Percentiles rank a stretch among this genome's conserved stretches.
These are phyloP conservation scores for Thymallus thymallus DNA, from an alignment of 2,113 vertebrate species.

Conservation along the genomic window DNA sequence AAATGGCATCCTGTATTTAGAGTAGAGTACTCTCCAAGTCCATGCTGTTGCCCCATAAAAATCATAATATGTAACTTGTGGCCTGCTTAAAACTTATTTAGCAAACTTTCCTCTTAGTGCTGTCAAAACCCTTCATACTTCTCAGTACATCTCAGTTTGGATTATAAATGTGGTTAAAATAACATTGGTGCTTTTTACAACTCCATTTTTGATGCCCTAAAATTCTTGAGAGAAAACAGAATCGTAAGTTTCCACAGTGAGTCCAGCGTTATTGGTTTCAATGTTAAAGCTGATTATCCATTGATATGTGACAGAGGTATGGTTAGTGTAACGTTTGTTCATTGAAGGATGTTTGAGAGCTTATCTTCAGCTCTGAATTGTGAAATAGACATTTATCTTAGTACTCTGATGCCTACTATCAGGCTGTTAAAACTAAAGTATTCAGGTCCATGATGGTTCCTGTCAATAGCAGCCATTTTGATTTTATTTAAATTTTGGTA, in stretches of 20 bases:
- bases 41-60: slow-evolving; percentile 33
- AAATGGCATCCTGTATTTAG: slow-evolving; percentile 61
- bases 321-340: slow-evolving; percentile 6
- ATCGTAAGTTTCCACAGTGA: neutral
- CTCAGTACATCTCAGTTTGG: slow-evolving; percentile 28
- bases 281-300: slow-evolving; percentile 32
- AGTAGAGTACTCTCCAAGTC: slow-evolving; percentile 45
- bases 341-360: neutral
- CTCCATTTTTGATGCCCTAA: neutral
- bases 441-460: too few species aligned
- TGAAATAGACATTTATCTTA: neutral
- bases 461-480: too few species aligned
- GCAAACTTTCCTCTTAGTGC: slow-evolving; percentile 62
- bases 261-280: neutral
- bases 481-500: too few species aligned
- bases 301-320: slow-evolving; percentile 22
- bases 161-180: slow-evolving; percentile 37
- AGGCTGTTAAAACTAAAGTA: neutral
- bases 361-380: neutral
- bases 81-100: slow-evolving; percentile 35
- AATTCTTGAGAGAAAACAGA: neutral
- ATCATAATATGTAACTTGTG: slow-evolving; percentile 35
- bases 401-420: neutral
- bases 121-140: slow-evolving; percentile 9
- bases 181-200: slow-evolving; percentile 38